Evolutionary conservation across 2,888 invertebrate genomes (phyloP), one percentile per base, ranked within the genome.

Genomic region (Macropis europaea): DNA sequence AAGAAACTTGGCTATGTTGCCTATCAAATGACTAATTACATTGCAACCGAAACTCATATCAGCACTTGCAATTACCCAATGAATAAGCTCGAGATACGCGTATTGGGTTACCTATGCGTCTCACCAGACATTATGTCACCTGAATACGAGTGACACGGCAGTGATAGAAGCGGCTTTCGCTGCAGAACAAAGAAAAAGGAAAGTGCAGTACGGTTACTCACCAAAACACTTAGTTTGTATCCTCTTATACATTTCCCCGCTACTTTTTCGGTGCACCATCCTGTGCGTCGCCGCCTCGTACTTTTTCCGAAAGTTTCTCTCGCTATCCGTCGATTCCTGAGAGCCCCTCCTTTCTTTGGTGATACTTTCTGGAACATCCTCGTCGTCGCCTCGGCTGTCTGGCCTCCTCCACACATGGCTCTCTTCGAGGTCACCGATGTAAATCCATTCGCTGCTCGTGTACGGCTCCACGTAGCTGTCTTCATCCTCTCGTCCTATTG

Each of bases 201-300:
- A 2, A 13, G 13, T 11, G 26, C 9, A 17, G 56, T 28, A 9
- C n/a, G 26, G 11, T 19, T 30, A 90, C 95, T 94, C 91, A 97
- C 97, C 95, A 88, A 97, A 96, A 62, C 94, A 94, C 84, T 95
- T 95, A 66, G 94, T 94, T 54, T 95, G 94, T 86, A 97, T 95
- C 74, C 97, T 92, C 85, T 95, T 94, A 87, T 97, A 97, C 93
- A 97, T 95, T 90, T 97, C 97, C 56, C 97, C 93, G 86, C 96
- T 97, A 53, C 97, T 96, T 87, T 96, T 95, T 60, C 97, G 92
- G 90, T 97, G 97, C 0, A 97, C 96, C 91, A 97, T 94, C 59
- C 97, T 93, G 90, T 97, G 97, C 2, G 97, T 95, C 67, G 97
- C 93, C 17, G 96, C 95, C 83, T 96, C 96, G 86, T 96, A 97